phyloP scores from a whole-genome alignment of 2,113 vertebrate species.

The human (Homo sapiens) region DNA sequence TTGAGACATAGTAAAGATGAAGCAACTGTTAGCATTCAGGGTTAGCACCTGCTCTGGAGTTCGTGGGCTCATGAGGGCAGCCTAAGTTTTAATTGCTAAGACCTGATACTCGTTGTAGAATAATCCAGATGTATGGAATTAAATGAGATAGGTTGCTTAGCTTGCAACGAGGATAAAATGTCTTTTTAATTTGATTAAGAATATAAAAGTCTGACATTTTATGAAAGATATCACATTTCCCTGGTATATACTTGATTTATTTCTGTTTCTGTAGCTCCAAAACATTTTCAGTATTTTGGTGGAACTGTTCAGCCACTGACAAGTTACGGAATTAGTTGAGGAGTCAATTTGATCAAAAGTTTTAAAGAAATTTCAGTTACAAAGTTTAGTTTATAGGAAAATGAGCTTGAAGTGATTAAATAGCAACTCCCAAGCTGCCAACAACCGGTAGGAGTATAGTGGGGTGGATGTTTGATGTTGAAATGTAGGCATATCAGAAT shows the following conservation, averaged over 20 bases:
- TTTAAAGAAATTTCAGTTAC: neutral
- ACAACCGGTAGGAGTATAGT: neutral
- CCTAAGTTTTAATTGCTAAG: neutral
- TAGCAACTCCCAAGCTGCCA: neutral
- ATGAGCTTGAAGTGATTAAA: neutral
- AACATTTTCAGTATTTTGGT: neutral
- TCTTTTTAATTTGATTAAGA: neutral
- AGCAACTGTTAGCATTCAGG: neutral
- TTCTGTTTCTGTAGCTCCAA: neutral
- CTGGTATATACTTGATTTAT: neutral
- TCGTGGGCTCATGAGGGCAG: neutral
- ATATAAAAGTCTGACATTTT: neutral
- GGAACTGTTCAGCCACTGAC: neutral
- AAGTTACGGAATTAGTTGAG: neutral
- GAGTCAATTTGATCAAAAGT: neutral
- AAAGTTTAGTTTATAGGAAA: neutral
- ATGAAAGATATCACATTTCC: neutral
- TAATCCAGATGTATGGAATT: neutral
- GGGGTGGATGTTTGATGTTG: neutral
- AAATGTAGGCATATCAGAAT: neutral
- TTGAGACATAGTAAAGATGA: neutral
- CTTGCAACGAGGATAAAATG: neutral
- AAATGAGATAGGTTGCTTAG: neutral
- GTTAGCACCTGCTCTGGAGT: neutral
- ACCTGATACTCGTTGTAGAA: neutral